Conservation (phyloP, 2,888 invertebrate species). For the Lycia hirtaria region DNA sequence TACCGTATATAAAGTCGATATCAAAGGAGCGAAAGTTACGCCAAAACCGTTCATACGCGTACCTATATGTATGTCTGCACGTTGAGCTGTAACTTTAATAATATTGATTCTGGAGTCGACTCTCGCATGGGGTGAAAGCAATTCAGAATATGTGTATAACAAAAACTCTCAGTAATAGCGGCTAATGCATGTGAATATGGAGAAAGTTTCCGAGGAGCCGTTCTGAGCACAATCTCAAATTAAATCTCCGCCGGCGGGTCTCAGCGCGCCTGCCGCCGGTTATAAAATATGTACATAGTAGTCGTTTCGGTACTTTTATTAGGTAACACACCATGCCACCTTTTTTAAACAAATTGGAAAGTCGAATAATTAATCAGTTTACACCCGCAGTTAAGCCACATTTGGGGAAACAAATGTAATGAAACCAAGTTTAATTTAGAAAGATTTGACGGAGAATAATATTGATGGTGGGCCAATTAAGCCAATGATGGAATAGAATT, state of each 20-base stretch:
- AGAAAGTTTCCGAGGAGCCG: slow-evolving; percentile 69
- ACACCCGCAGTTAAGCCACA: slow-evolving; percentile 22
- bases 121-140: slow-evolving; percentile 57
- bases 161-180: slow-evolving; percentile 68
- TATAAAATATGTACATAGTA: slow-evolving; percentile 64
- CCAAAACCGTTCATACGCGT: slow-evolving; percentile 28
- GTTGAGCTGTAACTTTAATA: slow-evolving; percentile 45
- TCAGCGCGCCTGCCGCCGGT: slow-evolving; percentile 57
- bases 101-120: slow-evolving; percentile 51
- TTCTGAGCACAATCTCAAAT: slow-evolving; percentile 78
- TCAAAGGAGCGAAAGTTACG: slow-evolving; percentile 37
- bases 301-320: slow-evolving; percentile 59
- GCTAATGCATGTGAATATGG: slow-evolving; percentile 76
- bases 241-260: slow-evolving; percentile 71
- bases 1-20: slow-evolving; percentile 38
- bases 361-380: slow-evolving; percentile 32
- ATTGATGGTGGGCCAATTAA: slow-evolving; percentile 13
- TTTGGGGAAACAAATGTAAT: slow-evolving; percentile 16
- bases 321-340: slow-evolving; percentile 52
- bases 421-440: slow-evolving; percentile 6
- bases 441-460: slow-evolving; percentile 8
- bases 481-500: slow-evolving; percentile 22
- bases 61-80: slow-evolving; percentile 35
- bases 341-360: slow-evolving; percentile 39
- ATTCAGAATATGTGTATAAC: slow-evolving; percentile 58